Evolutionary conservation across 2,797 vertebrate species (phyloP).

Genomic region (Aythya fuligula): DNA sequence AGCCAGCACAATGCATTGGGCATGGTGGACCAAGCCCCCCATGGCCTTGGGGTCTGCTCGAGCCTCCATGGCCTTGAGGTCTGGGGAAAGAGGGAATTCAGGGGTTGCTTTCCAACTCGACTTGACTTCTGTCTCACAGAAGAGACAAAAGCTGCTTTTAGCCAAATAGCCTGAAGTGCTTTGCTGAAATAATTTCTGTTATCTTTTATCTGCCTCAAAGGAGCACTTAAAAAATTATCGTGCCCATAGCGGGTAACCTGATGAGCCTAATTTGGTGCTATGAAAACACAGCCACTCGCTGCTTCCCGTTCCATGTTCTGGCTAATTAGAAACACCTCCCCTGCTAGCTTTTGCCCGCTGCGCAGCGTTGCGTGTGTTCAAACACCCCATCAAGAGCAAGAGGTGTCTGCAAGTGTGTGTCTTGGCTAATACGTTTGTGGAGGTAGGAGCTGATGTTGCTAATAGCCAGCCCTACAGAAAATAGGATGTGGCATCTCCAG

Average conservation of each 20-base stretch:
- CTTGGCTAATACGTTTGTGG: neutral
- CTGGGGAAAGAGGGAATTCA: neutral
- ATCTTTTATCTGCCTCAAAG: slow-evolving; percentile 58
- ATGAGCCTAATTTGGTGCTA: slow-evolving; percentile 53
- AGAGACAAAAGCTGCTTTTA: neutral
- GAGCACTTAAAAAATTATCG: slow-evolving; percentile 28
- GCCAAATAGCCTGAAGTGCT: neutral
- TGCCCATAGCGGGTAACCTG: neutral
- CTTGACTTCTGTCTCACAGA: neutral
- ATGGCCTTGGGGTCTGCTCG: too few species aligned
- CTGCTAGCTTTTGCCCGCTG: neutral
- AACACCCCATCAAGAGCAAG: neutral
- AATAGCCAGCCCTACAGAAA: neutral
- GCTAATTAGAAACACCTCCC: slow-evolving; percentile 23
- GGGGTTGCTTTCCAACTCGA: neutral
- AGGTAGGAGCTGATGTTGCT: neutral
- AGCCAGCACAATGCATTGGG: neutral
- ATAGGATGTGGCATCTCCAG: neutral
- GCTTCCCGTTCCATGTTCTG: neutral
- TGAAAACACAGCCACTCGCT: slow-evolving; percentile 49
- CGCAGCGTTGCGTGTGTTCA: neutral
- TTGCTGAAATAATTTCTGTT: slow-evolving; percentile 36
- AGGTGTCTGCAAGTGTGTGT: neutral
- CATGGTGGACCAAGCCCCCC: too few species aligned
- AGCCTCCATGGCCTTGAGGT: too few species aligned